Base-by-base conservation (phyloP, 1,140 invertebrate genomes). In the Drosophila albomicans region DNA sequence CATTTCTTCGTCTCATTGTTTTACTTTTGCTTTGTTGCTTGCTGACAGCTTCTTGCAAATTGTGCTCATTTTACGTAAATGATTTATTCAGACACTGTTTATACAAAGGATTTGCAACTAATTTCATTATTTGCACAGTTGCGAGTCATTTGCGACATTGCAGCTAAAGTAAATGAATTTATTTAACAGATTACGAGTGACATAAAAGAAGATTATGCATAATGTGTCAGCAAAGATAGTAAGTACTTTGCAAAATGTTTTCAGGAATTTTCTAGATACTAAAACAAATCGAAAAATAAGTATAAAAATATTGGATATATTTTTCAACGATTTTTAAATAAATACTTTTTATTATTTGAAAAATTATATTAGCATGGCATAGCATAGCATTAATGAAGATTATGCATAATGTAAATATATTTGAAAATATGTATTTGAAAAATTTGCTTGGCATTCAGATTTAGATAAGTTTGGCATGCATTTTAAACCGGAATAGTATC, bases 21-120 rank as follows among this genome's bases (percentile, higher is more conserved):
- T 51, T 59, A 43, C 16, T 15, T 16, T 43, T 11, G 57, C 71
- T 51, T 75, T 72, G 73, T 71, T 45, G 51, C 43, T 30, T 73
- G 64, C 68, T 78, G 74, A 81, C 82, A 71, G 66, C 74, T 70
- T 67, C 63, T 54, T 64, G 81, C 81, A 69, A 85, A 85, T 78
- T 84, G 81, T 78, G 2, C 59, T 72, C 52, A 62, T 52, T 58
- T 72, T 76, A 72, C 73, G 73, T 64, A 75, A 75, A 65, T 72
- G 68, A 75, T 75, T 75, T 75, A 75, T 72, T 54, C 38, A 62
- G 25, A 11, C 61, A 15, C n/a, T 75, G 54, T 75, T 71, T 64
- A 15, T 6, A 59, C 68, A 71, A 76, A 54, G 54, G 73, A 64
- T 71, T 65, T 75, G 67, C 43, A 20, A 30, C 46, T 54, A 61